Conservation (phyloP, 2,797 vertebrate genomes). For the Basileuterus tristriatus region DNA sequence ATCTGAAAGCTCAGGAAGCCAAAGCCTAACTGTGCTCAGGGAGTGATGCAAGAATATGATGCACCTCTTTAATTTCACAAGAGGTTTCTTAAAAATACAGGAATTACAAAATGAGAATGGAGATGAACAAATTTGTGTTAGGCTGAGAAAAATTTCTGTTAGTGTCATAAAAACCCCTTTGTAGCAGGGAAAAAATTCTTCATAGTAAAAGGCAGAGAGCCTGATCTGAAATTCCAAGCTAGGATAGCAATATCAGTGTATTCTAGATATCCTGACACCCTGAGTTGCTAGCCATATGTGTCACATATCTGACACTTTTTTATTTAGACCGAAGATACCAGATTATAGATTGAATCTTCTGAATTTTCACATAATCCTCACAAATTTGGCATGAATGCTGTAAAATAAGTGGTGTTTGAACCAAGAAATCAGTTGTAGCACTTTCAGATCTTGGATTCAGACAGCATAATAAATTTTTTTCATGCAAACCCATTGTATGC, state of each 20-base stretch:
- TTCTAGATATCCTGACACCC: background rate
- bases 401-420: background rate
- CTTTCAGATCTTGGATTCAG: background rate
- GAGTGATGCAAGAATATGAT: constrained; percentile 21
- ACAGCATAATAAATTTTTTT: background rate
- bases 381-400: background rate
- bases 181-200: background rate
- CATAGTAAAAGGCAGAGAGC: background rate
- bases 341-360: background rate
- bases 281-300: background rate
- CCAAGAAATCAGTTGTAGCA: background rate
- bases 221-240: background rate
- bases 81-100: background rate
- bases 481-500: background rate
- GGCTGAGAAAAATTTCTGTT: background rate
- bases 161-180: background rate
- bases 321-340: background rate
- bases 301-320: background rate
- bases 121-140: background rate
- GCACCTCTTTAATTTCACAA: background rate
- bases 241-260: background rate
- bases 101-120: background rate
- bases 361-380: background rate
- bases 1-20: background rate
- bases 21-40: constrained; percentile 22